These are phyloP conservation scores for Dolichoris vasculosae DNA, from an alignment of 1,140 invertebrate species.

Conservation along the genomic window DNA sequence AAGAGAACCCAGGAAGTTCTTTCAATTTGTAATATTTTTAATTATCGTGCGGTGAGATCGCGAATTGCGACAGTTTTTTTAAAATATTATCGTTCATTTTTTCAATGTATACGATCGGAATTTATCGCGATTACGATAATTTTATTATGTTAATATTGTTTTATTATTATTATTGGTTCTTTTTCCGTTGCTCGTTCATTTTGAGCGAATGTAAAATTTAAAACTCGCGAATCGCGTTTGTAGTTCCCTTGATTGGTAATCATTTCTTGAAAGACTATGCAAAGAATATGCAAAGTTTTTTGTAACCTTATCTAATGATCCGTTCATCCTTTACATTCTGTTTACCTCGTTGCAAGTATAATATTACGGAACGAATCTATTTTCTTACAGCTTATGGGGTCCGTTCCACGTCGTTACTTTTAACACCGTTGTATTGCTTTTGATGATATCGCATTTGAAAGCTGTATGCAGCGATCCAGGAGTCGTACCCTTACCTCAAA, in stretches of 20 bases:
- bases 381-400: slow-evolving; percentile 86
- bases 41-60: not conserved
- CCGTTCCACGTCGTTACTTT: slow-evolving; percentile 88
- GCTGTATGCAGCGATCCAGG: slow-evolving; percentile 93
- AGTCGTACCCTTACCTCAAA: slow-evolving; percentile 87
- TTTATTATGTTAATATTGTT: too few species aligned
- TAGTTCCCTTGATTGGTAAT: too few species aligned
- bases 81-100: too few species aligned
- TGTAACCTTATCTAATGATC: too few species aligned
- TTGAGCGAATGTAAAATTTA: too few species aligned
- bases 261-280: too few species aligned
- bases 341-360: not conserved
- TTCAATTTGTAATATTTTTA: not conserved
- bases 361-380: not conserved
- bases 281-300: too few species aligned
- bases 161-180: too few species aligned
- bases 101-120: too few species aligned
- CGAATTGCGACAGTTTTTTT: not conserved
- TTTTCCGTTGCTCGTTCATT: too few species aligned
- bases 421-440: slow-evolving; percentile 86
- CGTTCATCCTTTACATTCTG: not conserved
- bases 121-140: too few species aligned
- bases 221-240: too few species aligned
- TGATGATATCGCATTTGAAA: slow-evolving; percentile 86
- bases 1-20: not conserved